phyloP scores from a whole-genome alignment of 2,888 invertebrate genomes.

The Bruchidius siliquastri region DNA sequence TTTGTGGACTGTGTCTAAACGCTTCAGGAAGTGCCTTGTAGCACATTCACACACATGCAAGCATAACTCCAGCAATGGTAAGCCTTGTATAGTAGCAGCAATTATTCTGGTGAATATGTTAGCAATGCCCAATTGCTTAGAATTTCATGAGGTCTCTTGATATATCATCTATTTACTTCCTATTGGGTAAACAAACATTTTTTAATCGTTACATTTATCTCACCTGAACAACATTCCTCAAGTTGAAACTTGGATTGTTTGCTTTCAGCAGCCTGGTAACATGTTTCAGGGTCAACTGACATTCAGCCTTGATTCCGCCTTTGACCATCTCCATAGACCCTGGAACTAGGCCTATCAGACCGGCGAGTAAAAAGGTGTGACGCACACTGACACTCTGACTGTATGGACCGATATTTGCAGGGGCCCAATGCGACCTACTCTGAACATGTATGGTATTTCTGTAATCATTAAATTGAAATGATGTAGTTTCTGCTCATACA shows the following conservation, averaged over 20 bases:
- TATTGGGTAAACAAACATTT: too few species aligned
- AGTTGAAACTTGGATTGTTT: conserved; percentile 69
- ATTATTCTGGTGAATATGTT: too few species aligned
- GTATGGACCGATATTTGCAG: conserved; percentile 94
- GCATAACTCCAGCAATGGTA: too few species aligned
- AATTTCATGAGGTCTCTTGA: too few species aligned
- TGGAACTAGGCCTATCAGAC: conserved; percentile 87
- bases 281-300: conserved; percentile 78
- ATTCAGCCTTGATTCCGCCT: conserved; percentile 77
- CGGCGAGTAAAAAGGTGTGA: conserved; percentile 59
- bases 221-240: conserved; percentile 76
- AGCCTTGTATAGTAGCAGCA: too few species aligned
- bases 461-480: conserved; percentile 8
- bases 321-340: conserved; percentile 69
- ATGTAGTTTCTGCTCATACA: background rate
- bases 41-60: too few species aligned
- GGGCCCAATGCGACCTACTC: conserved; percentile 96
- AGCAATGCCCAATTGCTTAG: too few species aligned
- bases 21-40: too few species aligned
- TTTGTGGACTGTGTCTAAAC: too few species aligned
- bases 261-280: conserved; percentile 77
- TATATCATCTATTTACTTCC: too few species aligned
- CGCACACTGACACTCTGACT: conserved; percentile 82
- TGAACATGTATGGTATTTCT: conserved; percentile 89
- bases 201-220: background rate